Percentiles rank a stretch among this genome's conserved stretches.
phyloP scores from a whole-genome alignment of 2,113 vertebrate genomes.

The Chloroceryle aenea region DNA sequence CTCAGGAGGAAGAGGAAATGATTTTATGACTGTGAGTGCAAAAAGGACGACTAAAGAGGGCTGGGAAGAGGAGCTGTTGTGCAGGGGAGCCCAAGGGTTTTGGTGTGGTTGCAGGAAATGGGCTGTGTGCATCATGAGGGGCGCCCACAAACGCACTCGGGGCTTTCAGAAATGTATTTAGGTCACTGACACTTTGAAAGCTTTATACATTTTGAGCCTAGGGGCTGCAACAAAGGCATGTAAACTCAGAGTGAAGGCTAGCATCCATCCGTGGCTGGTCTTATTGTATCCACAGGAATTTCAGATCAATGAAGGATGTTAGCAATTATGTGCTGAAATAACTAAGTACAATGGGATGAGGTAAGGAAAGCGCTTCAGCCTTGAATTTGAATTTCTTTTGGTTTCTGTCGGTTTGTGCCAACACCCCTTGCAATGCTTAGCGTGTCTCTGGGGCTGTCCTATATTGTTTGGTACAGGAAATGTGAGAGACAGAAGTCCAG shows the following conservation, averaged over 20 bases:
- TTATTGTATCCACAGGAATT: constrained; percentile 67
- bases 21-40: constrained; percentile 16
- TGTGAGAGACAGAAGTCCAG: not conserved
- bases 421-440: not conserved
- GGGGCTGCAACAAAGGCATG: constrained; percentile 48
- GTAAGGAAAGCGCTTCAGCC: constrained; percentile 22
- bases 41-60: not conserved
- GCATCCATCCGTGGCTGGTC: constrained; percentile 57
- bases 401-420: constrained; percentile 5
- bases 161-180: constrained; percentile 52
- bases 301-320: constrained; percentile 70
- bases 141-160: not conserved
- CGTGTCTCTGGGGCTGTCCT: not conserved
- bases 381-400: constrained; percentile 63
- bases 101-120: constrained; percentile 1
- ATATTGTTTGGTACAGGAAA: constrained; percentile 28
- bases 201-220: constrained; percentile 16
- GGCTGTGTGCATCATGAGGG: not conserved
- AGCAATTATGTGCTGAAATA: constrained; percentile 71
- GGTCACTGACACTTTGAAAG: constrained; percentile 58
- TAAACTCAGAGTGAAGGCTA: constrained; percentile 44
- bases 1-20: constrained; percentile 13
- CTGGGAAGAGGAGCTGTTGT: not conserved
- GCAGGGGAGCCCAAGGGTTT: not conserved
- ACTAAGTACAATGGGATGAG: constrained; percentile 67